These are phyloP conservation scores for Rhinoraja longicauda DNA, from an alignment of 2,797 vertebrate genomes.

Conservation along the genomic window DNA sequence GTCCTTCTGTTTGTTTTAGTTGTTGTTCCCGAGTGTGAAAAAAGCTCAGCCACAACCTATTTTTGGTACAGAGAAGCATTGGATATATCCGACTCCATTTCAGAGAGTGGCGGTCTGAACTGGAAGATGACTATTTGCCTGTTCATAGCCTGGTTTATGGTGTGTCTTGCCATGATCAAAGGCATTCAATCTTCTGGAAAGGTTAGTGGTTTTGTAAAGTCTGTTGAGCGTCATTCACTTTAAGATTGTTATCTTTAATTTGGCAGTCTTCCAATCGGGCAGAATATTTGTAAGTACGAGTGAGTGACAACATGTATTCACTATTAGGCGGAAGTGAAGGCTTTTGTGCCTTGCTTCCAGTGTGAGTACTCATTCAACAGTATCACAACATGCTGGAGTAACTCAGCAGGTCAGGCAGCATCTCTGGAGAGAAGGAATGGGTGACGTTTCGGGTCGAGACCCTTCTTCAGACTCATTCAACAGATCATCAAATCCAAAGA, in stretches of 20 bases:
- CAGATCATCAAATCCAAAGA: neutral
- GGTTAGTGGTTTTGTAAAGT: conserved; percentile 58
- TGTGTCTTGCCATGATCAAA: conserved; percentile 95
- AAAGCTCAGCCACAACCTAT: conserved; percentile 93
- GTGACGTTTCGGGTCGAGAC: too few species aligned
- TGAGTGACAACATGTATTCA: neutral
- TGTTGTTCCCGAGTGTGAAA: conserved; percentile 87
- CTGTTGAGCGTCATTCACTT: neutral
- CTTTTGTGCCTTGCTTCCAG: neutral
- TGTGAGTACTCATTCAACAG: neutral
- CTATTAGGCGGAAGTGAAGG: neutral
- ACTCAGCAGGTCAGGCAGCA: too few species aligned
- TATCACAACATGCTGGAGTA: too few species aligned
- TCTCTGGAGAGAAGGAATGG: too few species aligned
- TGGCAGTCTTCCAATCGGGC: neutral
- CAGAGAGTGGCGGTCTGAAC: conserved; percentile 84
- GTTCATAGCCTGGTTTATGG: conserved; percentile 82
- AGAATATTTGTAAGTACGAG: neutral
- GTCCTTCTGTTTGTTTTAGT: conserved; percentile 54
- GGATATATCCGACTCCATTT: conserved; percentile 83
- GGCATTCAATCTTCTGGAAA: conserved; percentile 97
- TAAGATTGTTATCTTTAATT: neutral
- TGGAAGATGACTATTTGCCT: conserved; percentile 93
- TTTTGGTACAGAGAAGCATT: conserved; percentile 93
- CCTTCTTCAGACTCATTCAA: too few species aligned